A percentile compares a stretch with the other conserved stretches of the same genome.
These are phyloP conservation scores for Plusia festucae DNA, from an alignment of 2,888 invertebrate genomes.

Conservation along the genomic window DNA sequence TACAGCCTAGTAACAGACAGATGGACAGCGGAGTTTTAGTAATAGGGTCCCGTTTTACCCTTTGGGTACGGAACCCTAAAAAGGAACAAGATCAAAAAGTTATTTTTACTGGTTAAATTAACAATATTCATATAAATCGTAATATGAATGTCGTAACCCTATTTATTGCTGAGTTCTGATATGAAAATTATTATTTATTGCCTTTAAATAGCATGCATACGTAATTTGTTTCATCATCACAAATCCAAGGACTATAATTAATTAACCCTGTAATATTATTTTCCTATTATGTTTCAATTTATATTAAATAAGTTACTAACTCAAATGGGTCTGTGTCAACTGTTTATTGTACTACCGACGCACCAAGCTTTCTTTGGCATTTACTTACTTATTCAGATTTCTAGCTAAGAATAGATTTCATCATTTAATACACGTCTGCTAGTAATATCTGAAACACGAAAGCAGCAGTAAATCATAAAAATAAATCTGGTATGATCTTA, in stretches of 20 bases:
- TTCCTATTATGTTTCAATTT: neutral
- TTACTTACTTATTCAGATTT: neutral
- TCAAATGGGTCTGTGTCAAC: neutral
- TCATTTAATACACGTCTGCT: neutral
- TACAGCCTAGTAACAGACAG: no score
- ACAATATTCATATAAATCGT: no score
- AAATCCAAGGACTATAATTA: neutral
- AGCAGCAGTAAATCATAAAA: neutral
- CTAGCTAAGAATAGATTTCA: conserved; percentile 4
- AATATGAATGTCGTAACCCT: neutral
- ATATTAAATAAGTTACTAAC: neutral
- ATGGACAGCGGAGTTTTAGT: no score
- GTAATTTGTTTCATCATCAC: neutral
- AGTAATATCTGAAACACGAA: neutral
- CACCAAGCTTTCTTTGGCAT: neutral
- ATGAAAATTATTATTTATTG: neutral
- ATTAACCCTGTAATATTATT: neutral
- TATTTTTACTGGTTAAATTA: no score
- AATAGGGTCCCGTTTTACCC: no score
- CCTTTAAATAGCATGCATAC: neutral
- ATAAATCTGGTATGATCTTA: no score
- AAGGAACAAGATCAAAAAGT: no score
- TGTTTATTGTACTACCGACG: neutral
- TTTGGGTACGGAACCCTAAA: no score
- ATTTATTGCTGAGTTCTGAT: neutral